Conservation (phyloP, 2,113 vertebrate species). For the Dromas ardeola region DNA sequence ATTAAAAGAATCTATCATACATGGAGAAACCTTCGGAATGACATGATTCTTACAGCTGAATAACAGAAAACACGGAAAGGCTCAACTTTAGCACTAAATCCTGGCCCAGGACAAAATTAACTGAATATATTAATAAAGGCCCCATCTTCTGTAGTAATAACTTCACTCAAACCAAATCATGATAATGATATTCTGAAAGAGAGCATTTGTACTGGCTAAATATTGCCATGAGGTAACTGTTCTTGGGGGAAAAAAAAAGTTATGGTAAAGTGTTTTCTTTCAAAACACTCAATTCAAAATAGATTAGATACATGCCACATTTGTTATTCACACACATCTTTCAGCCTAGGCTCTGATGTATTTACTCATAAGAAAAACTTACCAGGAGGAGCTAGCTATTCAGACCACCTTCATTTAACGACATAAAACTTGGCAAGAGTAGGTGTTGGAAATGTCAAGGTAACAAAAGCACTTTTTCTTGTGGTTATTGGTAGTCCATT, state of each 20-base stretch:
- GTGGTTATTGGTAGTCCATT: not conserved
- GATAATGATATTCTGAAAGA: not conserved
- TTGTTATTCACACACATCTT: not conserved
- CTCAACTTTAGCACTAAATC: not conserved
- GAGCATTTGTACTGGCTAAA: not conserved
- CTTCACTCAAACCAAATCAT: not conserved
- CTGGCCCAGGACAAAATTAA: not conserved
- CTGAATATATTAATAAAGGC: not conserved
- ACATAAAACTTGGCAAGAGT: not conserved
- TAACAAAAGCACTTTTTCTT: not conserved
- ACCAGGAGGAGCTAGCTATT: not conserved
- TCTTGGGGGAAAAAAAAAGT: not conserved
- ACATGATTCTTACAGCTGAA: fast-evolving
- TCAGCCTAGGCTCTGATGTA: not conserved
- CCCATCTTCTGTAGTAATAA: not conserved
- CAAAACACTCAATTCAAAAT: not conserved
- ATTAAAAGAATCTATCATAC: not conserved
- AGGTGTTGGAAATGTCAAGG: not conserved
- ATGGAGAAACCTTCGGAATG: not conserved
- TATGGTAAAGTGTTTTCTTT: not conserved
- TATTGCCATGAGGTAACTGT: not conserved
- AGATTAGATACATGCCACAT: not conserved
- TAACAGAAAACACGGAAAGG: not conserved
- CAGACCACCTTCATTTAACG: not conserved
- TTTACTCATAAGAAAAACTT: not conserved